A percentile compares a stretch with the other conserved stretches of the same genome.
Conservation (phyloP, 1,140 invertebrate genomes). For the Ptiloglossa arizonensis region DNA sequence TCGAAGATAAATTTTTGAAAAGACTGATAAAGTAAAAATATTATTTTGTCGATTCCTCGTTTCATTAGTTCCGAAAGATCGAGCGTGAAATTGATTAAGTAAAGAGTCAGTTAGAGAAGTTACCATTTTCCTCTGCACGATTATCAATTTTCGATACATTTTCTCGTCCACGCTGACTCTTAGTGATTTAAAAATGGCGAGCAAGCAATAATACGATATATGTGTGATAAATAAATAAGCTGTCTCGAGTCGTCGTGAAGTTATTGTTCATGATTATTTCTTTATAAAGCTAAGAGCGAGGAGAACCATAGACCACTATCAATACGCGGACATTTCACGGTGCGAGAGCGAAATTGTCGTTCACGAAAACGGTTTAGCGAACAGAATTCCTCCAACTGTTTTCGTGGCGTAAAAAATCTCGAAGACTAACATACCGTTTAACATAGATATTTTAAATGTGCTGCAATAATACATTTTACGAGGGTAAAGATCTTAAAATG, state of each 20-base stretch:
- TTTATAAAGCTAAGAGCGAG: slow-evolving; percentile 23
- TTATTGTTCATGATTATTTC: slow-evolving; percentile 31
- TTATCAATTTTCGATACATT: background rate
- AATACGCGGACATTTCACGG: background rate
- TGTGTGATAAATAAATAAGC: slow-evolving; percentile 43
- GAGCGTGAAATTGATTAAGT: background rate
- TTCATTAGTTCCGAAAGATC: background rate
- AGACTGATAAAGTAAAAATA: background rate
- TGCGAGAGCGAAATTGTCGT: background rate
- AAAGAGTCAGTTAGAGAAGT: background rate
- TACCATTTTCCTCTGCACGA: background rate
- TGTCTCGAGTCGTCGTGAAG: slow-evolving; percentile 13
- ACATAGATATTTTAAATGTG: slow-evolving; percentile 44
- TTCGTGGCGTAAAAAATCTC: background rate
- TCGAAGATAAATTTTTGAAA: background rate
- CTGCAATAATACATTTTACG: slow-evolving; percentile 40
- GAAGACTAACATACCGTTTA: slow-evolving; percentile 19
- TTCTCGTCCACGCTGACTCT: slow-evolving; percentile 9
- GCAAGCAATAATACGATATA: slow-evolving; percentile 52
- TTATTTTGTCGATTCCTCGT: background rate
- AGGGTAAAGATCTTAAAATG: background rate
- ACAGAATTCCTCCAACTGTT: background rate
- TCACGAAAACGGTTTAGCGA: background rate
- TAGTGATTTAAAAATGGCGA: slow-evolving; percentile 20
- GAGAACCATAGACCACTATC: background rate